Evolutionary conservation across 2,797 vertebrate genomes (phyloP).

Genomic region (Enteromius paludinosus): DNA sequence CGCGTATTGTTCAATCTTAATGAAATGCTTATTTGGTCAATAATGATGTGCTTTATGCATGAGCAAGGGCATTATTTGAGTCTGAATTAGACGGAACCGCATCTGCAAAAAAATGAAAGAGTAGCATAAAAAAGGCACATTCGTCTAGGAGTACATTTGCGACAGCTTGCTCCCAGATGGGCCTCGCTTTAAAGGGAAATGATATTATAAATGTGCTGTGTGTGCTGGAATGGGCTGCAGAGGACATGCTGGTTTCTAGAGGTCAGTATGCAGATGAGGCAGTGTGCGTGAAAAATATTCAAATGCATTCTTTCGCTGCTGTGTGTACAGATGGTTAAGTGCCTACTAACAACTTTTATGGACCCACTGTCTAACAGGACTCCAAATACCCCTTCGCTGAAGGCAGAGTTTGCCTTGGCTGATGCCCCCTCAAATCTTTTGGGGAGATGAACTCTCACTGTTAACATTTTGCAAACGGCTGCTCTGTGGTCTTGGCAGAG

Average conservation of each 20-base stretch:
- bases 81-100: not conserved
- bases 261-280: conserved; percentile 81
- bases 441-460: conserved; percentile 60
- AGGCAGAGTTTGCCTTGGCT: conserved; percentile 62
- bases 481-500: conserved; percentile 30
- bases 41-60: conserved; percentile 29
- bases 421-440: conserved; percentile 59
- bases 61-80: not conserved
- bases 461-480: conserved; percentile 61
- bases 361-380: conserved; percentile 70
- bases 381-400: conserved; percentile 66
- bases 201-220: conserved; percentile 70
- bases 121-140: conserved; percentile 48
- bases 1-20: not conserved
- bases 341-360: conserved; percentile 75
- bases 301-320: conserved; percentile 64
- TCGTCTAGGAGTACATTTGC: conserved; percentile 61
- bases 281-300: conserved; percentile 67
- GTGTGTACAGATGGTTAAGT: conserved; percentile 84
- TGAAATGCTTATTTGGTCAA: conserved; percentile 5
- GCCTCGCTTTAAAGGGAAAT: conserved; percentile 69
- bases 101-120: not conserved
- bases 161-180: conserved; percentile 63
- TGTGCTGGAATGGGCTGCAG: conserved; percentile 70
- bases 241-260: conserved; percentile 75